Conservation (phyloP, 2,888 invertebrate genomes). For the Timema podura region DNA sequence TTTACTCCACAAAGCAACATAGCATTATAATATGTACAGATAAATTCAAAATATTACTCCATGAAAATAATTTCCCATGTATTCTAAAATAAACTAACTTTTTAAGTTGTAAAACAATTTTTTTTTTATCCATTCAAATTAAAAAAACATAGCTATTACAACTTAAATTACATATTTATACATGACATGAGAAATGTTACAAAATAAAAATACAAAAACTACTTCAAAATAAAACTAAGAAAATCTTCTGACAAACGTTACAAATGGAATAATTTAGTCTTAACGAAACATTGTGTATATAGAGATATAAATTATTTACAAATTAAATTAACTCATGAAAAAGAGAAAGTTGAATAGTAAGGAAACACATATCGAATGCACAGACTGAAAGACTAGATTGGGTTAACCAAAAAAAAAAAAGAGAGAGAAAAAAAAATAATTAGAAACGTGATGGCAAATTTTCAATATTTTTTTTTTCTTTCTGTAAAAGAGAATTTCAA, state of each 20-base stretch:
- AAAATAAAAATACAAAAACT: not conserved
- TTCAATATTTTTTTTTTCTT: not conserved
- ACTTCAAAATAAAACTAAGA: not conserved
- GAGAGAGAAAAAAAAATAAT: conserved; percentile 22
- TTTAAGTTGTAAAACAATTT: not conserved
- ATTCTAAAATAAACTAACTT: not conserved
- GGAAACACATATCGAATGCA: conserved; percentile 25
- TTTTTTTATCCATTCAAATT: not conserved
- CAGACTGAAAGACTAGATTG: conserved; percentile 33
- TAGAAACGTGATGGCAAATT: conserved; percentile 15
- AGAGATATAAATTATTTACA: not conserved
- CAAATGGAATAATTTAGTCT: not conserved
- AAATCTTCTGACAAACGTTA: not conserved
- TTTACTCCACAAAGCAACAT: too few relatives aligned
- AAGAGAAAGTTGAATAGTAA: conserved; percentile 1
- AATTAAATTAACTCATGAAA: not conserved
- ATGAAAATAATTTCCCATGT: conserved; percentile 1
- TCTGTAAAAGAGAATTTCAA: conserved; percentile 19
- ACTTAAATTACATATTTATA: too few relatives aligned
- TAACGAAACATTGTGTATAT: not conserved
- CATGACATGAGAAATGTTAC: conserved; percentile 6
- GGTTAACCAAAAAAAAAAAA: conserved; percentile 26
- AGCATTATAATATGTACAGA: too few relatives aligned
- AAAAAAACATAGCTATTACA: not conserved
- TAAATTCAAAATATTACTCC: conserved; percentile 1